Evolutionary conservation across 2,113 vertebrate genomes (phyloP), one percentile per base, ranked within the genome.

Genomic region (Sprattus sprattus): DNA sequence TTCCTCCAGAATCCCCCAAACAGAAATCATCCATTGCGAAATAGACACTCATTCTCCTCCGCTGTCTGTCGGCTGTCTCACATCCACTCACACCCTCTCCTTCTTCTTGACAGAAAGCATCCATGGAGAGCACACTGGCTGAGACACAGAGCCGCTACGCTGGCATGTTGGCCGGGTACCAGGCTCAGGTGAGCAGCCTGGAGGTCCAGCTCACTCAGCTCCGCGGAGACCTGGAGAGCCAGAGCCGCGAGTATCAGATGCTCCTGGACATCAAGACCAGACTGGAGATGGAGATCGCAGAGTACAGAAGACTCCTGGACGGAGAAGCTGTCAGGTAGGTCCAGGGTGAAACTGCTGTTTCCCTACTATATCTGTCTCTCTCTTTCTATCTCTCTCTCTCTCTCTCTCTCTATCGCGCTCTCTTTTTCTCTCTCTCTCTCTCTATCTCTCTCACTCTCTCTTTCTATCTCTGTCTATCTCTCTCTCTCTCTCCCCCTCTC

Each of bases 231-330:
- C 93, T 93, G 46, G 95, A 96, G 89, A 93, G 94, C 0, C 96
- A 97, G 92, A 90, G 92, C 16, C 91, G 93, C 3, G 95, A 97
- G 4, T 97, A 98, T 85, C 87, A 92, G 78, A 88, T 86, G n/a
- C 95, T 98, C 25, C 93, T 98, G 87, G 94, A 96, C 0, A 94
- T 95, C 90, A 98, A 98, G 85, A 95, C 93, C 82, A 88, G 92
- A 2, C 88, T 98, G 93, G 96, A 98, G 92, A 57, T 96, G 93
- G 97, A 97, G 93, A 97, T 97, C 15, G 88, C 95, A 0, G 96
- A 96, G 86, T 98, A 97, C 94, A 92, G 91, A 47, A 92, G 93
- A 83, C 94, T 97, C 83, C 84, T 95, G 92, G 94, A 94, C 0
- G 93, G 90, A 81, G 94, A 93, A 18, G 2, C 18, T 39, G 64